A percentile compares a stretch with the other conserved stretches of the same genome.
phyloP scores from a whole-genome alignment of 2,797 vertebrate species.

The Prunella strophiata region DNA sequence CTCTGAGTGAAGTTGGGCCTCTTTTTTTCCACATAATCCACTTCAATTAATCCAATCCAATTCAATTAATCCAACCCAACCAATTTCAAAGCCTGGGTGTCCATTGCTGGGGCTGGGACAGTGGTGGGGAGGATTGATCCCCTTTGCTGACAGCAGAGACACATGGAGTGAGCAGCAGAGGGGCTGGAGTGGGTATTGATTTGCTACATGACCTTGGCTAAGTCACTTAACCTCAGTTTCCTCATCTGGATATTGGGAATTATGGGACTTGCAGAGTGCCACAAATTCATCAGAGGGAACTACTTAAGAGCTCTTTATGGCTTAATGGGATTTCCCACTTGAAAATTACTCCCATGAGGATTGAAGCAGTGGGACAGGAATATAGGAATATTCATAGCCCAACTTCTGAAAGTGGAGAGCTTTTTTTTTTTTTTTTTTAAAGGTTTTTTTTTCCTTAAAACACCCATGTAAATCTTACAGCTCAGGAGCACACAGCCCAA shows the following conservation, averaged over 20 bases:
- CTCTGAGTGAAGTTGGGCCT: not conserved
- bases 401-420: not conserved
- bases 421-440: not conserved
- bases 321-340: constrained; percentile 59
- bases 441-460: not conserved
- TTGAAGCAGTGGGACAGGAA: not conserved
- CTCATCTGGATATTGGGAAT: constrained; percentile 42
- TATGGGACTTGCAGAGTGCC: constrained; percentile 36
- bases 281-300: constrained; percentile 40
- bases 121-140: not conserved
- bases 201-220: not conserved
- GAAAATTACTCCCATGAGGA: constrained; percentile 4
- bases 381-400: not conserved
- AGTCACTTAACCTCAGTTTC: constrained; percentile 58
- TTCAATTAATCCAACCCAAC: too few species aligned
- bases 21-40: not conserved
- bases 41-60: too few species aligned
- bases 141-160: not conserved
- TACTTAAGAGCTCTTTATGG: constrained; percentile 50
- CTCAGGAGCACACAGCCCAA: not conserved
- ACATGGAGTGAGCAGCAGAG: not conserved
- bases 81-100: not conserved
- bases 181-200: constrained; percentile 44
- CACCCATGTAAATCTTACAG: not conserved
- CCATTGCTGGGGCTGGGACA: not conserved